Evolutionary conservation across 2,888 invertebrate species (phyloP).

Genomic region (Oscheius sp.): DNA sequence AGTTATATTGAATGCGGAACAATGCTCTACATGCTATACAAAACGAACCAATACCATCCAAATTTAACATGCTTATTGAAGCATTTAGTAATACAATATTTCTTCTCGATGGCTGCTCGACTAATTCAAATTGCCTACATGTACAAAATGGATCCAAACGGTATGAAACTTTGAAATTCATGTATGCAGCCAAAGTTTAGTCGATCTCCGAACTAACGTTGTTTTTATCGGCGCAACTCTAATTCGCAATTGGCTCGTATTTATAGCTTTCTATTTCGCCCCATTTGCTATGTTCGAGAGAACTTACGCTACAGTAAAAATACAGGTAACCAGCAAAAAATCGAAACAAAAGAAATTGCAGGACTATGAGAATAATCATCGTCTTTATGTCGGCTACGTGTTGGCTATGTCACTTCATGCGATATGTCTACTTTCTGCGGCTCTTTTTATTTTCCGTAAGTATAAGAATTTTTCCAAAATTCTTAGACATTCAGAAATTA

Average conservation of each 20-base stretch:
- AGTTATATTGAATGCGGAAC: conserved; percentile 50
- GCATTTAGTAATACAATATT: conserved; percentile 48
- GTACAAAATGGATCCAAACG: conserved; percentile 42
- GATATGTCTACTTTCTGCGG: conserved; percentile 38
- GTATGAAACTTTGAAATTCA: conserved; percentile 17
- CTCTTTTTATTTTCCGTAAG: conserved; percentile 47
- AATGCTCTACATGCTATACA: conserved; percentile 48
- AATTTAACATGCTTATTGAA: conserved; percentile 48
- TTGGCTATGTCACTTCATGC: conserved; percentile 42
- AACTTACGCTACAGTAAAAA: conserved; percentile 44
- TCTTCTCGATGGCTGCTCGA: conserved; percentile 47
- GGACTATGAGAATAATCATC: conserved; percentile 50
- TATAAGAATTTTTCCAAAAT: not conserved
- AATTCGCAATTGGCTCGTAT: conserved; percentile 43
- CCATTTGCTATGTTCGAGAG: conserved; percentile 51
- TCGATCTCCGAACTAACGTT: conserved; percentile 29
- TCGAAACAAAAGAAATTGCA: not conserved
- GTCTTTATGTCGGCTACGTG: conserved; percentile 46
- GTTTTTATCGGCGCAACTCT: conserved; percentile 43
- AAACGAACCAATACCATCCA: conserved; percentile 48
- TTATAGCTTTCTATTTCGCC: conserved; percentile 50
- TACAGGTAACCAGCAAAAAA: conserved; percentile 25
- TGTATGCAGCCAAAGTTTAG: conserved; percentile 11
- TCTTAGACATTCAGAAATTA: conserved; percentile 36
- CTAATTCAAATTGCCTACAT: conserved; percentile 46